Conservation (phyloP, 2,797 vertebrate genomes). For the Pseudotriccus pelzelni region DNA sequence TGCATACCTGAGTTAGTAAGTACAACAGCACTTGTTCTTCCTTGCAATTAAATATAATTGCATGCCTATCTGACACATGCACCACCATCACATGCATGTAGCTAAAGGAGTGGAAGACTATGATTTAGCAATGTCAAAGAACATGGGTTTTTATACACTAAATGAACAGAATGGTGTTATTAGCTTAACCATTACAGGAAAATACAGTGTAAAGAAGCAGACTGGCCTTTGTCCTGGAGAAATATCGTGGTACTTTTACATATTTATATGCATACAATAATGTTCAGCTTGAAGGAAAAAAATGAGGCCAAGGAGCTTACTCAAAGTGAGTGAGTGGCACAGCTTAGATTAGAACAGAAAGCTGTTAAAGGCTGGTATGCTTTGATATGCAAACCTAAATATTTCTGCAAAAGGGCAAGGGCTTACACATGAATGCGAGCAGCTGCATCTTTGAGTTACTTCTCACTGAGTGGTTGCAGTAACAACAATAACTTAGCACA, state of each 20-base stretch:
- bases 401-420: conserved; percentile 57
- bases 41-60: conserved; percentile 20
- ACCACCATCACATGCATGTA: neutral
- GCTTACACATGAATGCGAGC: conserved; percentile 55
- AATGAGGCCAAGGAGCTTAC: neutral
- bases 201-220: neutral
- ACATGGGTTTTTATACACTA: neutral
- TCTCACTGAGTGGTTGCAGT: neutral
- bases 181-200: neutral
- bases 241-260: neutral
- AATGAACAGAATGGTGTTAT: neutral
- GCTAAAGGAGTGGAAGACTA: neutral
- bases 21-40: neutral
- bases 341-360: conserved; percentile 57
- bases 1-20: conserved; percentile 3
- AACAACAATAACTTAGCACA: neutral
- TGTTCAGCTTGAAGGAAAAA: neutral
- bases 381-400: conserved; percentile 68
- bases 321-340: conserved; percentile 28
- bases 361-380: conserved; percentile 59
- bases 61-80: neutral
- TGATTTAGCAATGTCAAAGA: neutral
- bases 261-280: conserved; percentile 13
- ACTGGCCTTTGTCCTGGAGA: neutral
- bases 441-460: conserved; percentile 49